Conservation (phyloP, 2,113 vertebrate genomes). For the Channa argus region DNA sequence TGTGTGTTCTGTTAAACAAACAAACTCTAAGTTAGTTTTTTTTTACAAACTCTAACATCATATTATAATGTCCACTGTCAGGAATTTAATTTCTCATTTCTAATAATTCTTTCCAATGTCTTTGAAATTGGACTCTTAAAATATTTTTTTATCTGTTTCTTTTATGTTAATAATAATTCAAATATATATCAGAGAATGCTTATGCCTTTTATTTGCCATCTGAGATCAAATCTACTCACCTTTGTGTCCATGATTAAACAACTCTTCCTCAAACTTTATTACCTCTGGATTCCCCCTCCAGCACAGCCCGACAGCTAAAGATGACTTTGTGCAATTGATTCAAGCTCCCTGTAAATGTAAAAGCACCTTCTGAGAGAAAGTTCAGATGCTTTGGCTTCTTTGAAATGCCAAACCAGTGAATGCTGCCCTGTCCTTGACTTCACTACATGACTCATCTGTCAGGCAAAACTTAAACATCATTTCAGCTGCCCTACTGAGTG, state of each 20-base stretch:
- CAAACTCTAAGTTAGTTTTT: too few relatives aligned
- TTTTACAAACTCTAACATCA: not conserved
- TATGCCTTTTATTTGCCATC: constrained; percentile 33
- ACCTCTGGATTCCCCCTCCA: constrained; percentile 33
- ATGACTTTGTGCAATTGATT: constrained; percentile 41
- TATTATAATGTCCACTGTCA: not conserved
- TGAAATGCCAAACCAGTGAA: constrained; percentile 20
- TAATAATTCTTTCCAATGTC: not conserved
- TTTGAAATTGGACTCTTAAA: constrained; percentile 12
- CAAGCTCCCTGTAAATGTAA: constrained; percentile 19
- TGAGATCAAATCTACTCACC: constrained; percentile 25
- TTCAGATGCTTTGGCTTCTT: constrained; percentile 30
- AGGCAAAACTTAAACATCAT: constrained; percentile 2
- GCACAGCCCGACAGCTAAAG: constrained; percentile 28
- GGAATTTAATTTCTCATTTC: constrained; percentile 6
- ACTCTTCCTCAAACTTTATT: constrained; percentile 41
- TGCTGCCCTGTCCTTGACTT: constrained; percentile 46
- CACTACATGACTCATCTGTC: constrained; percentile 10
- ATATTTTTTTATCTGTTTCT: constrained; percentile 8
- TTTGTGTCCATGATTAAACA: constrained; percentile 58
- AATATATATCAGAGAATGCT: constrained; percentile 16
- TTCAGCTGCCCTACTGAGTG: not conserved
- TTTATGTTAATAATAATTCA: constrained; percentile 42
- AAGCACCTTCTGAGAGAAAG: constrained; percentile 20
- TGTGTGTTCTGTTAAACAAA: too few relatives aligned